Conservation (phyloP, 2,113 vertebrate species). For the Pelecanoides urinatrix region DNA sequence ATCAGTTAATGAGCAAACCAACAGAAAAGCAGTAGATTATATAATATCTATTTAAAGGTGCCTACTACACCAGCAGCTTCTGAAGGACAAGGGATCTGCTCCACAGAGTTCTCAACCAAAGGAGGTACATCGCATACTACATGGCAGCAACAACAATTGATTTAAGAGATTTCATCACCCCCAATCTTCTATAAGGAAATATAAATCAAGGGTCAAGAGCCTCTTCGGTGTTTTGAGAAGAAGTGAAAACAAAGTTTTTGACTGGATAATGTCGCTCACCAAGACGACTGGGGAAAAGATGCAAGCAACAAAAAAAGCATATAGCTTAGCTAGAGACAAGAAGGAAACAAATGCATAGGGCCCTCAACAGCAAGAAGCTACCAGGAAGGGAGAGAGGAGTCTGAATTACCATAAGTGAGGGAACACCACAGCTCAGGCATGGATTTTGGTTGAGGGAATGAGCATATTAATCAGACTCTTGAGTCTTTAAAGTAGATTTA, state of each 20-base stretch:
- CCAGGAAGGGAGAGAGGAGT: background rate
- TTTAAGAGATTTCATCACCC: background rate
- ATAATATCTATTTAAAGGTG: background rate
- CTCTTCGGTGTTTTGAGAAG: background rate
- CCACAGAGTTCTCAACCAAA: background rate
- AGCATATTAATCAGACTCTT: background rate
- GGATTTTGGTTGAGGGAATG: background rate
- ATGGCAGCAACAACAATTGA: background rate
- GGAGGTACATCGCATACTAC: background rate
- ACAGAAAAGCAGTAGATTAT: background rate
- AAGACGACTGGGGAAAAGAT: background rate
- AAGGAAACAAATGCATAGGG: background rate
- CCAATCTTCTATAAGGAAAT: background rate
- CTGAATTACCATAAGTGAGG: background rate
- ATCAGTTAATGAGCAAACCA: slow-evolving; percentile 42
- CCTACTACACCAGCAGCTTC: background rate
- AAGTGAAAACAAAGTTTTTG: background rate
- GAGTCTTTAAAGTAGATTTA: background rate
- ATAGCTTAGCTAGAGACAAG: background rate
- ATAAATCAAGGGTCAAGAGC: background rate
- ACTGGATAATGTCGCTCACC: background rate
- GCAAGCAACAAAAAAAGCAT: background rate
- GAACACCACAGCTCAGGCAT: background rate
- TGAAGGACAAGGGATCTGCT: background rate
- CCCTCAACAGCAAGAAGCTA: background rate